phyloP scores from a whole-genome alignment of 1,140 invertebrate genomes.

The Limonius californicus region DNA sequence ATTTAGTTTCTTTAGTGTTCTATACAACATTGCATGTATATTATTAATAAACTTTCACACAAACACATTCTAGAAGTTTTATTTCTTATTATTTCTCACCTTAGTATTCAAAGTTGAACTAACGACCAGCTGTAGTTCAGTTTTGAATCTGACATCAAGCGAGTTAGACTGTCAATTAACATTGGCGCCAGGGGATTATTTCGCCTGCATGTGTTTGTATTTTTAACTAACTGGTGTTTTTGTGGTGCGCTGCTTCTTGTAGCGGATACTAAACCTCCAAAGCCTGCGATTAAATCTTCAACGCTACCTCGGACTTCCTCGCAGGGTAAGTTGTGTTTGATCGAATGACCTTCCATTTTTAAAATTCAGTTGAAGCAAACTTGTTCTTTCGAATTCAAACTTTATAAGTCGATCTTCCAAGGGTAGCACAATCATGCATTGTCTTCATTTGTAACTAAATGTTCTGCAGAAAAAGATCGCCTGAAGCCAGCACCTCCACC shows the following conservation, averaged over 20 bases:
- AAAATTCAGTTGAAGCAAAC: background rate
- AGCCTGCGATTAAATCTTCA: slow-evolving; percentile 92
- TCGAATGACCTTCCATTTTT: background rate
- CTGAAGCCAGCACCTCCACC: slow-evolving; percentile 81
- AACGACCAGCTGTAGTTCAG: background rate
- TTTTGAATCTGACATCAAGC: no score
- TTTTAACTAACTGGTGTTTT: slow-evolving; percentile 38
- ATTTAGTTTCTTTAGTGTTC: no score
- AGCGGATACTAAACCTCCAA: slow-evolving; percentile 89
- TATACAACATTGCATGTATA: slow-evolving; percentile 1
- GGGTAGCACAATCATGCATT: background rate
- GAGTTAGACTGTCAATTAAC: no score
- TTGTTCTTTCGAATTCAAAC: background rate
- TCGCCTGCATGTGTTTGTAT: slow-evolving; percentile 25
- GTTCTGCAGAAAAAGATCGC: slow-evolving; percentile 67
- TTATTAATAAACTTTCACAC: background rate
- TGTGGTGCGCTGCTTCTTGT: slow-evolving; percentile 51
- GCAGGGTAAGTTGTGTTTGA: slow-evolving; percentile 68
- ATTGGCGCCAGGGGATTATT: background rate
- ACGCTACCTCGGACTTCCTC: slow-evolving; percentile 87
- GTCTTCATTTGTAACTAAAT: background rate
- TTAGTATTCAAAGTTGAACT: background rate
- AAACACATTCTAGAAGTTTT: background rate
- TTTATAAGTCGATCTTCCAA: background rate
- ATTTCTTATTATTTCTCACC: background rate